A percentile compares a stretch with the other conserved stretches of the same genome.
phyloP scores from a whole-genome alignment of 2,888 invertebrate genomes.

The Anticlea derivata region DNA sequence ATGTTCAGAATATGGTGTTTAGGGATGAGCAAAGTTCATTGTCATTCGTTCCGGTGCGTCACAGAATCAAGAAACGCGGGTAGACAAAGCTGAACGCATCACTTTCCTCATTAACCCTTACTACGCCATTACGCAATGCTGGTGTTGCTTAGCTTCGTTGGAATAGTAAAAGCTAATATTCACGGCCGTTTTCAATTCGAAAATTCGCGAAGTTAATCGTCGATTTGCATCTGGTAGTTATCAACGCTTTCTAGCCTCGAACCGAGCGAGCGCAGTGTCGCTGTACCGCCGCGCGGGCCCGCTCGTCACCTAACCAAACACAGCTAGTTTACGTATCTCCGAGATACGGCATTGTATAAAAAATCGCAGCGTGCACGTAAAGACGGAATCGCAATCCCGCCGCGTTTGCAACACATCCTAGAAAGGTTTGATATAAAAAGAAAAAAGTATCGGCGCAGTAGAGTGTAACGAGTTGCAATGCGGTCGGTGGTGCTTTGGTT shows the following conservation, averaged over 20 bases:
- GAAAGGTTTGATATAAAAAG: constrained; percentile 74
- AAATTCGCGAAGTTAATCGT: constrained; percentile 66
- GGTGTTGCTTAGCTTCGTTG: constrained; percentile 35
- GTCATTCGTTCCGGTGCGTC: constrained; percentile 1
- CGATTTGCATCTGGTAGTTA: constrained; percentile 57
- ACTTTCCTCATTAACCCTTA: constrained; percentile 17
- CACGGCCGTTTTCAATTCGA: constrained; percentile 69
- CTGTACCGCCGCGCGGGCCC: constrained; percentile 52
- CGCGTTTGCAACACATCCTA: constrained; percentile 57
- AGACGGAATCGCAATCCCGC: constrained; percentile 37
- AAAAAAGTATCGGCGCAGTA: constrained; percentile 63
- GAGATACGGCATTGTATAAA: constrained; percentile 49
- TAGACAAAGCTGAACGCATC: constrained; percentile 28
- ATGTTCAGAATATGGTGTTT: no score
- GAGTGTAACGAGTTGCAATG: constrained; percentile 51
- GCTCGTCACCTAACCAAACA: constrained; percentile 54
- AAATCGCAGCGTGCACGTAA: constrained; percentile 35
- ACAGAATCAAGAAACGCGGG: constrained; percentile 9
- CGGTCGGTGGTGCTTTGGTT: constrained; percentile 55
- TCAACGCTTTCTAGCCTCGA: constrained; percentile 67
- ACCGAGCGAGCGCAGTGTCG: constrained; percentile 51
- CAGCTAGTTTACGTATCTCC: constrained; percentile 44
- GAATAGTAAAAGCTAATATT: constrained; percentile 55
- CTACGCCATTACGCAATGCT: constrained; percentile 57
- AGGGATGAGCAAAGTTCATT: no score